Base-by-base conservation (phyloP, 2,797 vertebrate species). In the Acrossocheilus wenchowensis region DNA sequence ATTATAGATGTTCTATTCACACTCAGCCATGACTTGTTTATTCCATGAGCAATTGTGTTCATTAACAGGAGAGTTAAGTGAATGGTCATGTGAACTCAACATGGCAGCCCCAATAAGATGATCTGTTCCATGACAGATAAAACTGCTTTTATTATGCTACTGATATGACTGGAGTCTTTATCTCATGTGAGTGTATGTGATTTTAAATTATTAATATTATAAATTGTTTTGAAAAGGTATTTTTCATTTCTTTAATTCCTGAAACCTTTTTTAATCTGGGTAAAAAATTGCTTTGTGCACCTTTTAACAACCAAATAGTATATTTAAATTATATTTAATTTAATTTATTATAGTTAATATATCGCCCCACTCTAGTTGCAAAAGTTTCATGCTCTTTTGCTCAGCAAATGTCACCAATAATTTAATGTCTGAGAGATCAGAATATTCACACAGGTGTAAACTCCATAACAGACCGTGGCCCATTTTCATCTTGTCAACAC, bases 401-500 rank as follows among this genome's bases (percentile, higher is more conserved):
- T 78, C 26, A 1, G 60, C 62, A 43, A 39, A 50, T 10, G 9
- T 66, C 23, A 10, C 9, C 30, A 77, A 26, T 41, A 17, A 50
- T 43, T 41, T 7, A 78, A 68, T 41, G 8, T 48, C 82, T 62
- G 73, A 26, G 74, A 84, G 83, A 79, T 79, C 83, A 85, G 83
- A 72, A 36, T 45, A 41, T n/a, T 60, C 66, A 36, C 75, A 60
- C 66, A 12, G 19, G 52, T 72, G 66, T 64, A 72, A 73, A 62
- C 41, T 62, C 50, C 66, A 79, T 84, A 83, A 21, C 82, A 41
- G 36, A 60, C 12, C 77, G 72, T 71, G 52, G 19, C 30, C 4
- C 77, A 62, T 80, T 57, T 45, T 80, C 77, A 85, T 84, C 34
- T 41, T 48, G 52, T 80, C 68, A 62, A 2, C 41, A 36, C 52